Percentiles rank a stretch among this genome's conserved stretches.
Evolutionary conservation across 2,888 invertebrate species (phyloP).

Genomic region (Heliothis peltigera): DNA sequence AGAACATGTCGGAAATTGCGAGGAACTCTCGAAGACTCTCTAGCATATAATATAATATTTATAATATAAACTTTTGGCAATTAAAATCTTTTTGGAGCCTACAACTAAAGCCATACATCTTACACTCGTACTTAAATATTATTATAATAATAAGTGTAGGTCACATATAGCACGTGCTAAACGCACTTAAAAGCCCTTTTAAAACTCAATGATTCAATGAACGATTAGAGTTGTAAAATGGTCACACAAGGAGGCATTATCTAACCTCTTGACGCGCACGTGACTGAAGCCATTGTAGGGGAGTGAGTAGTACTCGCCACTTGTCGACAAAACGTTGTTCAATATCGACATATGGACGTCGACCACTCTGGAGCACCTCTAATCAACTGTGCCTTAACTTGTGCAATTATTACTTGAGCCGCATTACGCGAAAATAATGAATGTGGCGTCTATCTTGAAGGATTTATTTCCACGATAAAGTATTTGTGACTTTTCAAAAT

Average conservation of each 20-base stretch:
- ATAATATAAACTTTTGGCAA: too few species aligned
- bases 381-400: slow-evolving; percentile 34
- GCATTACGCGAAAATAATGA: slow-evolving; percentile 8
- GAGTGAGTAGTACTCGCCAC: slow-evolving; percentile 47
- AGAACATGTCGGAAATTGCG: too few species aligned
- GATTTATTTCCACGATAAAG: slow-evolving; percentile 29
- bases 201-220: slow-evolving; percentile 40
- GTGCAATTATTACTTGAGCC: slow-evolving; percentile 20
- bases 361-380: slow-evolving; percentile 57
- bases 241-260: slow-evolving; percentile 74
- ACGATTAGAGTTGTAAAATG: slow-evolving; percentile 65
- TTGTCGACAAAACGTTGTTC: slow-evolving; percentile 52
- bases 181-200: slow-evolving; percentile 23
- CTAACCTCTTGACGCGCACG: slow-evolving; percentile 63
- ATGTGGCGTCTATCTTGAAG: slow-evolving; percentile 1
- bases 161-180: slow-evolving; percentile 28
- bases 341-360: slow-evolving; percentile 75
- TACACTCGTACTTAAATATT: too few species aligned
- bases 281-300: slow-evolving; percentile 65
- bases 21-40: too few species aligned
- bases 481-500: slow-evolving; percentile 6
- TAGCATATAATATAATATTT: too few species aligned
- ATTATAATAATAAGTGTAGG: too few species aligned
- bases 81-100: too few species aligned
- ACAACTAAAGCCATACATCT: neutral